These are phyloP conservation scores for Periophthalmus magnuspinnatus DNA, from an alignment of 2,797 vertebrate species.

Conservation along the genomic window DNA sequence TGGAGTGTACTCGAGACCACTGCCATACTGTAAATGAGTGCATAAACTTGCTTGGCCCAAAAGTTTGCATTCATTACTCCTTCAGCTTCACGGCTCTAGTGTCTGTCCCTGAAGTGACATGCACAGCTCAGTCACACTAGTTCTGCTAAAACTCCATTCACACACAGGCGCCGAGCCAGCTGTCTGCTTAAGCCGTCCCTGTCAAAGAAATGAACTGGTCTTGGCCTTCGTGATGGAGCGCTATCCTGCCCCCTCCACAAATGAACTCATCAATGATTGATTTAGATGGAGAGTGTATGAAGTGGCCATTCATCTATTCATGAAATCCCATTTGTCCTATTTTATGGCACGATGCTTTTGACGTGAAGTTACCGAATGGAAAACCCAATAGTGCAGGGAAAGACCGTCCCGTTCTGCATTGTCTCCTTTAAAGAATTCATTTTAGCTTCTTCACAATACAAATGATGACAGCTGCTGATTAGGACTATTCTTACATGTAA, in stretches of 20 bases:
- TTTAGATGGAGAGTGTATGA: constrained; percentile 68
- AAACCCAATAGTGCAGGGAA: constrained; percentile 65
- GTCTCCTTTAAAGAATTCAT: constrained; percentile 54
- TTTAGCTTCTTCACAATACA: constrained; percentile 41
- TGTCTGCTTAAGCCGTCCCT: constrained; percentile 27
- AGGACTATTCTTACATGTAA: constrained; percentile 64
- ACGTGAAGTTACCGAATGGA: constrained; percentile 63
- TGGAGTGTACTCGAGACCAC: too few relatives aligned
- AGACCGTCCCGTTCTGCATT: constrained; percentile 55
- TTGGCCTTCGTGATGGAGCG: constrained; percentile 51
- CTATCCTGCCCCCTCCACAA: constrained; percentile 51
- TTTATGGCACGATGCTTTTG: constrained; percentile 64
- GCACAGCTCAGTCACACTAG: constrained; percentile 23
- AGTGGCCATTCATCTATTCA: constrained; percentile 68
- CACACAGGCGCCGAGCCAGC: constrained; percentile 33
- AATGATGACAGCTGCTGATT: constrained; percentile 58
- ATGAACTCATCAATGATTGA: constrained; percentile 72
- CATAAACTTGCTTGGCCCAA: constrained; percentile 25
- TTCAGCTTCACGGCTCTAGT: constrained; percentile 37
- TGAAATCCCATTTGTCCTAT: constrained; percentile 67
- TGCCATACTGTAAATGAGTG: constrained; percentile 11
- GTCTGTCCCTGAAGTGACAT: constrained; percentile 49
- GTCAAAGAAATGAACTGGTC: constrained; percentile 52
- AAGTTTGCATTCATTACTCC: constrained; percentile 44
- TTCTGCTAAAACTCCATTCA: constrained; percentile 24